Conservation (phyloP, 35 echinoderm and acorn worm genomes). For the Stichopus chloronotus region DNA sequence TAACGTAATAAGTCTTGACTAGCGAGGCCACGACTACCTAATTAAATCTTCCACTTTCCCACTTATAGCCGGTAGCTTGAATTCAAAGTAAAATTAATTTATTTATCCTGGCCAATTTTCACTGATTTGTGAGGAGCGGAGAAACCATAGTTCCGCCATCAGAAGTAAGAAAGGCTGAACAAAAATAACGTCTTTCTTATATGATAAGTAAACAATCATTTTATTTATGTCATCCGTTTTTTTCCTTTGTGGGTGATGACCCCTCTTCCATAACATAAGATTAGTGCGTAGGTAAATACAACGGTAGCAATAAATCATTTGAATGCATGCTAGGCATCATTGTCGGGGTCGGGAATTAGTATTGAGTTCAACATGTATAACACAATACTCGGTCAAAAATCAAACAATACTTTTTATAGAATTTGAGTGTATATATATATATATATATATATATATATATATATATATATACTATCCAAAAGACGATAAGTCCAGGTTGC, state of each 20-base stretch:
- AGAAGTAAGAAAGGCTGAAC: neutral
- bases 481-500: no score
- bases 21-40: neutral
- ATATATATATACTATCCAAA: constrained; percentile 11
- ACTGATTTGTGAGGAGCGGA: neutral
- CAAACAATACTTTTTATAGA: neutral
- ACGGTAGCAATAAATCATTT: no score
- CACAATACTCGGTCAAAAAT: neutral
- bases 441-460: constrained; percentile 35
- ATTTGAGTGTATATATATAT: constrained; percentile 15
- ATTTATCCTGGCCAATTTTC: neutral
- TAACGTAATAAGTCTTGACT: neutral
- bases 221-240: neutral
- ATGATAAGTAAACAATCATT: neutral
- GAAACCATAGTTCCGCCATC: neutral
- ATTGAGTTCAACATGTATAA: neutral
- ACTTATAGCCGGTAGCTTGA: neutral
- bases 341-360: no score
- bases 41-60: neutral
- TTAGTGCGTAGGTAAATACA: no score
- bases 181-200: neutral
- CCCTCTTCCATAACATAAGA: no score
- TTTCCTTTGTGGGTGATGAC: no score
- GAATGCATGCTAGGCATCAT: no score
- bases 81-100: neutral